phyloP scores from a whole-genome alignment of 2,888 invertebrate genomes.

The Calameuta pallipes region DNA sequence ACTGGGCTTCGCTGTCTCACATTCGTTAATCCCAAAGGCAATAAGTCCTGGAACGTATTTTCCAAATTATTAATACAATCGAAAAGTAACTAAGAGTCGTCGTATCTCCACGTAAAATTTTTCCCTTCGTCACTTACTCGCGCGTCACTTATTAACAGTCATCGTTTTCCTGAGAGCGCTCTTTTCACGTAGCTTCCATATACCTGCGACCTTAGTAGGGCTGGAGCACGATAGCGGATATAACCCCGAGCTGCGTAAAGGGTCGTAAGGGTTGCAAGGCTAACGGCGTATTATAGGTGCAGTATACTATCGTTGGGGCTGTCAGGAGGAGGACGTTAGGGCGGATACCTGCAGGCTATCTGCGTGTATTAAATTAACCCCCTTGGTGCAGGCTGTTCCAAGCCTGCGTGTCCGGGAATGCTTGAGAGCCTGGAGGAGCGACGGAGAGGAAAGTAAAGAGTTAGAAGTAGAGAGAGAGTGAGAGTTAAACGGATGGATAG shows the following conservation, averaged over 20 bases:
- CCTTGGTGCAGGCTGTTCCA: conserved; percentile 31
- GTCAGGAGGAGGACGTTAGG: conserved; percentile 30
- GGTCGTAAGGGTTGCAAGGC: conserved; percentile 22
- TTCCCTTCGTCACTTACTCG: background rate
- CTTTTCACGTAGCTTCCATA: conserved; percentile 5
- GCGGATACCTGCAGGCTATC: conserved; percentile 55
- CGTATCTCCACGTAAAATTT: background rate
- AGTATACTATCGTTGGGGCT: conserved; percentile 8
- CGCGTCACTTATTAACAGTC: background rate
- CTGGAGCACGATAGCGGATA: conserved; percentile 31
- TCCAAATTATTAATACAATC: background rate
- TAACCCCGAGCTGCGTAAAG: conserved; percentile 25
- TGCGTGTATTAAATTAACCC: conserved; percentile 58
- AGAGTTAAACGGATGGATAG: background rate
- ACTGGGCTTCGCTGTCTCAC: too few relatives aligned
- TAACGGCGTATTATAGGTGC: conserved; percentile 32
- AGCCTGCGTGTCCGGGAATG: conserved; percentile 46
- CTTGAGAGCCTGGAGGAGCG: conserved; percentile 33
- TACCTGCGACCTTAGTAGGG: conserved; percentile 18
- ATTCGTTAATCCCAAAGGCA: too few relatives aligned
- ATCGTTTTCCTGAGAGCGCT: too few relatives aligned
- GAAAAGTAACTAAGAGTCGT: background rate
- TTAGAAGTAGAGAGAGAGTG: too few relatives aligned
- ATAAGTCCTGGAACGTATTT: background rate
- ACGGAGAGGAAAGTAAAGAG: too few relatives aligned